These are phyloP conservation scores for Sarotherodon lohbergeri DNA, from an alignment of 2,113 vertebrate species.

Conservation along the genomic window DNA sequence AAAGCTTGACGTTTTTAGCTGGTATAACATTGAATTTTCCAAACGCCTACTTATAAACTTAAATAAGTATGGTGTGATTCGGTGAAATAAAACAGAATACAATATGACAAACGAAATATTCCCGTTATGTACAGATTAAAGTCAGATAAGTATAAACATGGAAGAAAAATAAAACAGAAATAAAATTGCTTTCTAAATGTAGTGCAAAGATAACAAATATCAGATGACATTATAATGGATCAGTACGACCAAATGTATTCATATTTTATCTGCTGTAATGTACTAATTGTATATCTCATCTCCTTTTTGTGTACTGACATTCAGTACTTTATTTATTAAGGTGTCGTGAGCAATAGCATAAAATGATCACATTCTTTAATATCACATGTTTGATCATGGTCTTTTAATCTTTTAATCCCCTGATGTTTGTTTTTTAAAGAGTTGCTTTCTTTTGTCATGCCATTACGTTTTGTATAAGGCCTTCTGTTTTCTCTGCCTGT, in stretches of 20 bases:
- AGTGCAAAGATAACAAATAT: not conserved
- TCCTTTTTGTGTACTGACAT: not conserved
- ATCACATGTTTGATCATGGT: not conserved
- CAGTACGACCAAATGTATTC: not conserved
- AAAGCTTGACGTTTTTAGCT: not conserved
- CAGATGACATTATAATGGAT: not conserved
- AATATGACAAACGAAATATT: not conserved
- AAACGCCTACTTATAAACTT: not conserved
- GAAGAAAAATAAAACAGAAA: not conserved
- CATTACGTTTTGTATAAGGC: not conserved
- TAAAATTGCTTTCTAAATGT: not conserved
- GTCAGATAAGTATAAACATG: not conserved
- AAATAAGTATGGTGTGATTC: not conserved
- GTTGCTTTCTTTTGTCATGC: not conserved
- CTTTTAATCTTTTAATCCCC: not conserved
- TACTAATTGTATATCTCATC: not conserved
- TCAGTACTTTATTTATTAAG: not conserved
- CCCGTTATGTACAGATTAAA: not conserved
- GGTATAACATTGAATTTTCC: not conserved
- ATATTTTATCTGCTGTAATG: not conserved
- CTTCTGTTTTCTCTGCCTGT: not conserved
- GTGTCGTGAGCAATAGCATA: not conserved
- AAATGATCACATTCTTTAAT: not conserved
- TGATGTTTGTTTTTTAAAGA: not conserved
- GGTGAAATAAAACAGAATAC: not conserved